Base-by-base conservation (phyloP, 64 coral and sea anemone species). In the Trachythela sp. region DNA sequence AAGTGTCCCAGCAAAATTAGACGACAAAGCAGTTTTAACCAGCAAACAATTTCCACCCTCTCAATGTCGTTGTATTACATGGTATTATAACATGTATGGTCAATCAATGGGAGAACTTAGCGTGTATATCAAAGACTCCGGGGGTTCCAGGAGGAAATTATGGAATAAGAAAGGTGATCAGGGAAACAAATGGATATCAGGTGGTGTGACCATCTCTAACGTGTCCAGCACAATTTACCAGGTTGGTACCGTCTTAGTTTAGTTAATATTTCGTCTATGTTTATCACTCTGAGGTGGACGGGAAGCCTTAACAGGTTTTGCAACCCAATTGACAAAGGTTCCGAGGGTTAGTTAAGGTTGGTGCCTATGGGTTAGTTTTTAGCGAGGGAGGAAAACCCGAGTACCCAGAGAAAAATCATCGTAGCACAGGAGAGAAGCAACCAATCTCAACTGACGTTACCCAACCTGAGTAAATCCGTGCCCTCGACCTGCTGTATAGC, bases 51-150 rank as follows among this genome's bases (percentile, higher is more conserved):
- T 80, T 80, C 56, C 56, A 64, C 56, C 56, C 20, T 80, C 75
- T 0, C 3, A 80, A 37, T 80, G 75, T 80, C 75, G 75, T 80
- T 80, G 75, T 18, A 80, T 80, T 2, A 14, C 31, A 2, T 80
- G 26, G 27, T 80, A 35, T 22, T 80, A 80, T 80, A n/a, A 80
- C 37, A 80, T 80, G 75, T 80, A 29, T 80, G 75, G 75, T 37
- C 2, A 0, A 0, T 20, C 75, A 2, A 39, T 80, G 33, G 75
- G 75, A 37, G 75, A 35, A 5, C 75, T 80, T 6, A 80, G 15
- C 33, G 30, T 80, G 31, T 80, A 80, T 29, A 15, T 80, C 8
- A 18, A 8, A 80, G 31, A 80, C 33, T 20, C 30, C 5, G 17
- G 0, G 56, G 56, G 4, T n/a, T n/a, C 56, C 1, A 64, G 24